phyloP scores from a whole-genome alignment of 2,888 invertebrate genomes.

The Cylloceria caligata region DNA sequence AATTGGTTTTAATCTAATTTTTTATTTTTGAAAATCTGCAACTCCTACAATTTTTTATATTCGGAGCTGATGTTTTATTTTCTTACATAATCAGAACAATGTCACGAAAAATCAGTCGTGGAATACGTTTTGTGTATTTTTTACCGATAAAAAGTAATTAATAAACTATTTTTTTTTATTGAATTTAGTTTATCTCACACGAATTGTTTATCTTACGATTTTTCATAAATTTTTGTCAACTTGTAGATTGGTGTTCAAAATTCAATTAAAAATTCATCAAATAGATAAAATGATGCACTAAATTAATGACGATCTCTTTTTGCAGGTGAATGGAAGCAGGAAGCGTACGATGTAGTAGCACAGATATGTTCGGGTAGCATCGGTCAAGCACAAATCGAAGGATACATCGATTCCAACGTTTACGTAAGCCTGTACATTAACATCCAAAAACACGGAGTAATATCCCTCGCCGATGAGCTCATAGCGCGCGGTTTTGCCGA shows the following conservation, averaged over 20 bases:
- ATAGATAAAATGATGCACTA: slow-evolving; percentile 17
- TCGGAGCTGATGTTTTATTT: too few relatives aligned
- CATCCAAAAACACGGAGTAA: slow-evolving; percentile 91
- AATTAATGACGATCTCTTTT: slow-evolving; percentile 71
- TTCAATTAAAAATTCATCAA: neutral
- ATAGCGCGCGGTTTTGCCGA: slow-evolving; percentile 93
- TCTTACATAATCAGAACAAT: too few relatives aligned
- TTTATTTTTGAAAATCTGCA: too few relatives aligned
- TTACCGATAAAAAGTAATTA: too few relatives aligned
- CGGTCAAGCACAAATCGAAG: slow-evolving; percentile 95
- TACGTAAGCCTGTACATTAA: slow-evolving; percentile 94
- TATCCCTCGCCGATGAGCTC: slow-evolving; percentile 94
- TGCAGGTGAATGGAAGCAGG: slow-evolving; percentile 89
- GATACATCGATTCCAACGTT: slow-evolving; percentile 91
- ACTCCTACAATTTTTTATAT: too few relatives aligned
- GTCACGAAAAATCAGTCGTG: too few relatives aligned
- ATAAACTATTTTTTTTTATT: too few relatives aligned
- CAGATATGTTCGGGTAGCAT: slow-evolving; percentile 93
- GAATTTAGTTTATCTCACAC: too few relatives aligned
- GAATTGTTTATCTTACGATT: too few relatives aligned
- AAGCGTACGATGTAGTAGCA: slow-evolving; percentile 91
- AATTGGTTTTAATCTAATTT: too few relatives aligned
- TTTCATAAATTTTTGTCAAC: too few relatives aligned
- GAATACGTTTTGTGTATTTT: too few relatives aligned
- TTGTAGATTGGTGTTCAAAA: neutral